These are phyloP conservation scores for Coranthus polyacanthus DNA, from an alignment of 2,797 vertebrate species.

Conservation along the genomic window DNA sequence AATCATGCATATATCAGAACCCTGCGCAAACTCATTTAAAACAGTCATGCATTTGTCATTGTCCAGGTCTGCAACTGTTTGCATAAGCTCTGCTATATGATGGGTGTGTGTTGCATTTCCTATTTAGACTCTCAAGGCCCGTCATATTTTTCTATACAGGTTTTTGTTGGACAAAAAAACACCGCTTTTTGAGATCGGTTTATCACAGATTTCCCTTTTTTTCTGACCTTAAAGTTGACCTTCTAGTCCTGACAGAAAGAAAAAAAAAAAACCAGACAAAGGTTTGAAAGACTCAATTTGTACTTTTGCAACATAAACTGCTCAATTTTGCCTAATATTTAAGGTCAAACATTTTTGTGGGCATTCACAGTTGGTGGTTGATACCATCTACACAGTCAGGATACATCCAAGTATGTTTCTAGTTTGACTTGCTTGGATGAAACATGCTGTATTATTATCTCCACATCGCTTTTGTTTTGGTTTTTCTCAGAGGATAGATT, in stretches of 20 bases:
- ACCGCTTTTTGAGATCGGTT: slow-evolving; percentile 11
- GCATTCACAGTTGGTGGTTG: slow-evolving; percentile 55
- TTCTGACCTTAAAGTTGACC: background rate
- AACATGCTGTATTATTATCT: slow-evolving; percentile 74
- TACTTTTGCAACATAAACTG: slow-evolving; percentile 33
- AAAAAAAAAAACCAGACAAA: slow-evolving; percentile 3
- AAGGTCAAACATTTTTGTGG: slow-evolving; percentile 64
- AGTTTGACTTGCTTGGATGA: slow-evolving; percentile 80
- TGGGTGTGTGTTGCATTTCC: slow-evolving; percentile 57
- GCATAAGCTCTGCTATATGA: slow-evolving; percentile 59
- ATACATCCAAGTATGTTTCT: slow-evolving; percentile 74
- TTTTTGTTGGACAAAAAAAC: slow-evolving; percentile 30
- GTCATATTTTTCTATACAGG: too few species aligned
- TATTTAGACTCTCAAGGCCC: slow-evolving; percentile 41
- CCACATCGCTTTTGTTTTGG: slow-evolving; percentile 78
- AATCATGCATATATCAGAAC: slow-evolving; percentile 60
- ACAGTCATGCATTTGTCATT: slow-evolving; percentile 71
- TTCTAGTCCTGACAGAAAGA: background rate
- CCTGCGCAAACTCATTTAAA: slow-evolving; percentile 57
- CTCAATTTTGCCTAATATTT: slow-evolving; percentile 33
- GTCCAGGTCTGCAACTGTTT: slow-evolving; percentile 71
- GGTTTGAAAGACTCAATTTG: slow-evolving; percentile 26
- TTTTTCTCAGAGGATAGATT: slow-evolving; percentile 77
- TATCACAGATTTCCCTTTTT: slow-evolving; percentile 6
- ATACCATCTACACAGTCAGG: slow-evolving; percentile 74